phyloP scores from a whole-genome alignment of 1,140 invertebrate species.

The Drosophila gunungcola region DNA sequence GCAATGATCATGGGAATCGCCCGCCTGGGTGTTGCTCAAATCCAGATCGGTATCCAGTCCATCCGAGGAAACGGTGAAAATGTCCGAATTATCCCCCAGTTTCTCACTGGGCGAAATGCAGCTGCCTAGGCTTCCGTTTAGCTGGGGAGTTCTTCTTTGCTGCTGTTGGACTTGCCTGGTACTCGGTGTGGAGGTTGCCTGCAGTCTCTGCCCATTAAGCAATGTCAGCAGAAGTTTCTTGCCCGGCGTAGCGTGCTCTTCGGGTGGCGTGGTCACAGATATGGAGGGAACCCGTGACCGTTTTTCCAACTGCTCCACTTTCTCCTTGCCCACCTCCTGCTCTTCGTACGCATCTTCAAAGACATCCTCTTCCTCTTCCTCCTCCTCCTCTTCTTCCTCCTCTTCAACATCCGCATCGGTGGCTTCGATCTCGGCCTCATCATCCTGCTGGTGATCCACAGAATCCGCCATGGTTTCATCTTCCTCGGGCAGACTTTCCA shows the following conservation, averaged over 20 bases:
- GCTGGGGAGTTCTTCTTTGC: slow-evolving; percentile 61
- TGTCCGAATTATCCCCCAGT: slow-evolving; percentile 79
- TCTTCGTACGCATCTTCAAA: slow-evolving; percentile 64
- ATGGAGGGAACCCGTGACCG: slow-evolving; percentile 29
- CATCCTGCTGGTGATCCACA: slow-evolving; percentile 60
- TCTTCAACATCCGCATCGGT: slow-evolving; percentile 74
- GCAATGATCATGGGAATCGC: slow-evolving; percentile 57
- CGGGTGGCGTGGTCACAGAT: slow-evolving; percentile 9
- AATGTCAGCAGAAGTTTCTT: slow-evolving; percentile 53
- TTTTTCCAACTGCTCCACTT: slow-evolving; percentile 34
- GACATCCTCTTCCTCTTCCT: slow-evolving; percentile 57
- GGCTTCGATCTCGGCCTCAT: slow-evolving; percentile 68
- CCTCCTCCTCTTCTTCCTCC: slow-evolving; percentile 53
- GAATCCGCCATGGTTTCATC: slow-evolving; percentile 69
- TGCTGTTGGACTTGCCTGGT: slow-evolving; percentile 42
- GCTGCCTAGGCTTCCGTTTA: slow-evolving; percentile 76
- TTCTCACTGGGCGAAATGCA: slow-evolving; percentile 82
- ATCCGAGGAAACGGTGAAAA: slow-evolving; percentile 83
- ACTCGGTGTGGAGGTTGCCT: slow-evolving; percentile 68
- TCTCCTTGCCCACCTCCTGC: slow-evolving; percentile 6
- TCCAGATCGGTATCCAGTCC: slow-evolving; percentile 81
- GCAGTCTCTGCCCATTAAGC: slow-evolving; percentile 56
- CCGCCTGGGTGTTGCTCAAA: slow-evolving; percentile 72
- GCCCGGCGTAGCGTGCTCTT: slow-evolving; percentile 24
- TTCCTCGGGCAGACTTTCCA: slow-evolving; percentile 59